phyloP scores from a whole-genome alignment of 2,797 vertebrate species.

The Artibeus lituratus region DNA sequence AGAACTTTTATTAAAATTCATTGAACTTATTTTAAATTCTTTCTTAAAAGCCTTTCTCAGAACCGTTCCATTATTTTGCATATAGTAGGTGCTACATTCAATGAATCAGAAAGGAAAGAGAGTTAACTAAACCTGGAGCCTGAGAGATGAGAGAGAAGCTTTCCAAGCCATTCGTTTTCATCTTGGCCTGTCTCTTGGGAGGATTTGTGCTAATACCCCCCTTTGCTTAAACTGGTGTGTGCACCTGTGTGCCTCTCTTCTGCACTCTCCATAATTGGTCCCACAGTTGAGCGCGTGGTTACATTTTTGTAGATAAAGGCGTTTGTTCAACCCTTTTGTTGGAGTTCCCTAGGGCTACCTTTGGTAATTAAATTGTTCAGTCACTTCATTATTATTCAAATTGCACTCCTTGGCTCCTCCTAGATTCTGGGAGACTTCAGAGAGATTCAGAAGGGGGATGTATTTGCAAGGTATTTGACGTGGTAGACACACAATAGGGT shows the following conservation, averaged over 20 bases:
- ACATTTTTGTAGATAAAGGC: slow-evolving; percentile 34
- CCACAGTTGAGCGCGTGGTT: not conserved
- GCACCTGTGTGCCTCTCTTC: not conserved
- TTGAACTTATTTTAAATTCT: slow-evolving; percentile 11
- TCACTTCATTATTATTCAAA: slow-evolving; percentile 57
- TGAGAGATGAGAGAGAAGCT: not conserved
- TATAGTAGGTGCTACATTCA: not conserved
- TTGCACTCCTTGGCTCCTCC: slow-evolving; percentile 38
- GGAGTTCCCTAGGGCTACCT: slow-evolving; percentile 50
- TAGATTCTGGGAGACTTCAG: not conserved
- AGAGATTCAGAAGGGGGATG: not conserved
- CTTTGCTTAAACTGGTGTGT: not conserved
- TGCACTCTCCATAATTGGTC: slow-evolving; percentile 9
- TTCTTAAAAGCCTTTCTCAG: not conserved
- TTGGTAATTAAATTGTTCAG: slow-evolving; percentile 60
- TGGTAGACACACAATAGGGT: not conserved
- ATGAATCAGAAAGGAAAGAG: slow-evolving; percentile 9
- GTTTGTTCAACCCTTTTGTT: not conserved
- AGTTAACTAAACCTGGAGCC: slow-evolving; percentile 14
- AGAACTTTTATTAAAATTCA: slow-evolving; percentile 22
- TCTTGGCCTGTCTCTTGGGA: not conserved
- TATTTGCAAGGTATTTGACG: slow-evolving; percentile 55
- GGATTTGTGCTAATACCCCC: not conserved
- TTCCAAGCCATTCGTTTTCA: not conserved
- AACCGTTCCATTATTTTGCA: not conserved